phyloP scores from a whole-genome alignment of 2,888 invertebrate genomes.

The Machimus atricapillus region DNA sequence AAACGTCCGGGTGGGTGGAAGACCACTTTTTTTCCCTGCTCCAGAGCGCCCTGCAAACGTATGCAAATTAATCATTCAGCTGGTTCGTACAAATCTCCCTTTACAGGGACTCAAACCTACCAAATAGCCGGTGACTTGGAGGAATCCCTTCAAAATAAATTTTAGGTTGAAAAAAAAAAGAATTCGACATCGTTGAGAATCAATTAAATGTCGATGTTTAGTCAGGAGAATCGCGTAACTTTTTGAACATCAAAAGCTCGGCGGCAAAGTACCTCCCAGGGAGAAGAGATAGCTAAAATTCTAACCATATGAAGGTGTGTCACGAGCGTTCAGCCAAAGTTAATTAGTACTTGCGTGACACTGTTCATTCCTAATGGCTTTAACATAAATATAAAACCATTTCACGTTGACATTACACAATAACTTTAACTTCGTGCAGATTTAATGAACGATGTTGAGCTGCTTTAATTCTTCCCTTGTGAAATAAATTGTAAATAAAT shows the following conservation, averaged over 20 bases:
- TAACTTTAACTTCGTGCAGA: not conserved
- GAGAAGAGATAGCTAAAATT: not conserved
- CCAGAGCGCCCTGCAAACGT: not conserved
- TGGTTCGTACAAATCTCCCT: not conserved
- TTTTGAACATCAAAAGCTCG: not conserved
- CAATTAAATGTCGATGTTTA: not conserved
- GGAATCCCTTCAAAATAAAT: not conserved
- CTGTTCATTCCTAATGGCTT: not conserved
- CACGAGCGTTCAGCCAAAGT: not conserved
- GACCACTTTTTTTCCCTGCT: not conserved
- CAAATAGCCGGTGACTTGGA: not conserved
- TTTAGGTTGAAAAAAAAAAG: not conserved
- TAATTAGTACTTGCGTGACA: not conserved
- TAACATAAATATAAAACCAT: not conserved
- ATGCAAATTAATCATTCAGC: conserved; percentile 28
- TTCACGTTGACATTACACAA: not conserved
- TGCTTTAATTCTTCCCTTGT: not conserved
- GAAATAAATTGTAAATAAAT: not conserved
- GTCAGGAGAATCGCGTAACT: not conserved
- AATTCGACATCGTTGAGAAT: not conserved
- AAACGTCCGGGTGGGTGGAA: conserved; percentile 44
- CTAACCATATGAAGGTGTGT: not conserved
- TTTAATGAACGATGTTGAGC: not conserved
- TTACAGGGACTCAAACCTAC: not conserved
- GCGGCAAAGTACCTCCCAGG: not conserved